phyloP scores from a whole-genome alignment of 1,140 invertebrate genomes.

The Polyergus mexicanus region DNA sequence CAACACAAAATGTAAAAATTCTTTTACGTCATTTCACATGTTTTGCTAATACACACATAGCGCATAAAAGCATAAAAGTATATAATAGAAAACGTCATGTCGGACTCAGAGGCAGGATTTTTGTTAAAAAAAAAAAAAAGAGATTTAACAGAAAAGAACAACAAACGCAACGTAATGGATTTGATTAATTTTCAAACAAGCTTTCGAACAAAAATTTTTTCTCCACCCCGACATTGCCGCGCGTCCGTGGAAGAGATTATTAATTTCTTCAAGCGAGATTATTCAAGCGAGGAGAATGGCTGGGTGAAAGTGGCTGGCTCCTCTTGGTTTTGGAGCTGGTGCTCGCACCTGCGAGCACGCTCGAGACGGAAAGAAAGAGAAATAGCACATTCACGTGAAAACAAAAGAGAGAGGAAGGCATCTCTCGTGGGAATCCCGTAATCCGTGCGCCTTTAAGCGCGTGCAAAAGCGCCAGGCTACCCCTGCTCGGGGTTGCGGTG shows the following conservation, averaged over 20 bases:
- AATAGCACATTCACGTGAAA: neutral
- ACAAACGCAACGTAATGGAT: neutral
- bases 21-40: too few relatives aligned
- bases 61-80: too few relatives aligned
- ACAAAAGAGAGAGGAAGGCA: constrained; percentile 2
- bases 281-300: neutral
- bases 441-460: constrained; percentile 51
- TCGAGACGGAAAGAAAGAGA: neutral
- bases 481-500: constrained; percentile 68
- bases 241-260: neutral
- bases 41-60: too few relatives aligned
- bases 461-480: constrained; percentile 65
- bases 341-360: neutral
- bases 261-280: constrained; percentile 23
- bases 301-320: neutral
- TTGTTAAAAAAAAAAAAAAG: too few relatives aligned
- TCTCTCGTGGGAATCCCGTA: constrained; percentile 40
- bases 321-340: neutral
- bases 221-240: neutral
- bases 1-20: too few relatives aligned
- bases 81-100: too few relatives aligned
- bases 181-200: neutral
- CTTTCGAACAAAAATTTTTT: neutral
- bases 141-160: neutral
- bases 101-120: too few relatives aligned